Conservation (phyloP, 2,797 vertebrate species). For the Acipenser ruthenus region DNA sequence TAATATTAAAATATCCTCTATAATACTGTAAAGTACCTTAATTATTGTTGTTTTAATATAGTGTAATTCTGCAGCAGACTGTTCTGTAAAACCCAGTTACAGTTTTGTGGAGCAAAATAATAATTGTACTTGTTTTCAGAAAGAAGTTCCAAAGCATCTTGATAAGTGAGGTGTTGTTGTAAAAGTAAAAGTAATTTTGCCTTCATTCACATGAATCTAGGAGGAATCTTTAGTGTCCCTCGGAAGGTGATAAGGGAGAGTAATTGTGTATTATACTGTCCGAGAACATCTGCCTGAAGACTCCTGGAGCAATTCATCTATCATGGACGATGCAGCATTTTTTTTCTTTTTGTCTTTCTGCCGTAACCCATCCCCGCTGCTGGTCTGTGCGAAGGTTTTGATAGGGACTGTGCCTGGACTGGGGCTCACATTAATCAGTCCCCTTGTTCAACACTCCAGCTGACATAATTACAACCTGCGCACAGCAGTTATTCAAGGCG, state of each 20-base stretch:
- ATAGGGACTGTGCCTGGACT: conserved; percentile 82
- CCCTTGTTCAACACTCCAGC: conserved; percentile 79
- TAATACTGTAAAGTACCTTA: too few relatives aligned
- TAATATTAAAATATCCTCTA: too few relatives aligned
- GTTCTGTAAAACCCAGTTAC: too few relatives aligned
- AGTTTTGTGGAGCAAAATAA: neutral
- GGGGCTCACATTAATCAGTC: conserved; percentile 92
- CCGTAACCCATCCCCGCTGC: conserved; percentile 68
- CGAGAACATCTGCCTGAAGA: conserved; percentile 98
- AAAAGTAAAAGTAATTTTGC: conserved; percentile 99
- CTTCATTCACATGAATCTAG: conserved; percentile 95
- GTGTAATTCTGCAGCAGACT: too few relatives aligned
- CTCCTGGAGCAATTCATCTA: conserved; percentile 93
- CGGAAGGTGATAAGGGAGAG: conserved; percentile 99
- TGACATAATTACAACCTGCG: conserved; percentile 95
- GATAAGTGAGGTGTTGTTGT: conserved; percentile 90
- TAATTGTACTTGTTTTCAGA: conserved; percentile 24
- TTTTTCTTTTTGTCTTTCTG: conserved; percentile 57
- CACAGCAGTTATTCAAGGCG: conserved; percentile 82
- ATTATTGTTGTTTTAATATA: too few relatives aligned
- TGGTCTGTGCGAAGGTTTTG: conserved; percentile 74
- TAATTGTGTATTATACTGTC: conserved; percentile 99
- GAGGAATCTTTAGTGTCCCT: conserved; percentile 97
- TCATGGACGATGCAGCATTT: conserved; percentile 73
- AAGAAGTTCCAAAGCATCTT: conserved; percentile 70